Evolutionary conservation across 53 echinoderm and acorn worm genomes (phyloP).

Genomic region (Pentamera pediparva): DNA sequence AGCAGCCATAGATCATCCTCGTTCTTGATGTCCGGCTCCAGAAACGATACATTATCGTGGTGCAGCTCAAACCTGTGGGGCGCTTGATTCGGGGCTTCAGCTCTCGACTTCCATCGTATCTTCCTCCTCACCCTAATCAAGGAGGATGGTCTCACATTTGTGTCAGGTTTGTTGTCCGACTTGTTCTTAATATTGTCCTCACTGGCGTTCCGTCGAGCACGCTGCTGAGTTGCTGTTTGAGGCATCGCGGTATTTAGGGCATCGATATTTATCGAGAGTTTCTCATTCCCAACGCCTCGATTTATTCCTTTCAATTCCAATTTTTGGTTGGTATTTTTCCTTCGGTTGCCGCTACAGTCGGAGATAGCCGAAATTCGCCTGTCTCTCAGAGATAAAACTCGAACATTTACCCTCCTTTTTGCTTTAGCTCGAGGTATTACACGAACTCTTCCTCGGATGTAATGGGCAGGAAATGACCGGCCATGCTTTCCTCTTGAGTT

Average conservation of each 20-base stretch:
- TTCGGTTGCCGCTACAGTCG: neutral
- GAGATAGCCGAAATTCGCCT: neutral
- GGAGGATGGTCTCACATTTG: too few relatives aligned
- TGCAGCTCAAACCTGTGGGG: slow-evolving; percentile 40
- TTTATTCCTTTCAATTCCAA: neutral
- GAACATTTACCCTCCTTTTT: neutral
- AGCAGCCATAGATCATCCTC: slow-evolving; percentile 46
- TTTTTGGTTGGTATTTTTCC: neutral
- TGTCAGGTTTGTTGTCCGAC: too few relatives aligned
- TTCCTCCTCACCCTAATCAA: too few relatives aligned
- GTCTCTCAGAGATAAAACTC: neutral
- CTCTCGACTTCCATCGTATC: neutral
- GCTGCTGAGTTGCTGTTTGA: neutral
- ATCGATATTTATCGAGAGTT: neutral
- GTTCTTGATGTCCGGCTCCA: slow-evolving; percentile 33
- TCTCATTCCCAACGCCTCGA: neutral
- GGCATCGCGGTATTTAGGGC: neutral
- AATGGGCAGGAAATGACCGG: too few relatives aligned
- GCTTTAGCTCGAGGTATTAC: too few relatives aligned
- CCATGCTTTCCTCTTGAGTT: too few relatives aligned
- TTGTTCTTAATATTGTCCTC: neutral
- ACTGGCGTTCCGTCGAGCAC: neutral
- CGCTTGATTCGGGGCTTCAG: too few relatives aligned
- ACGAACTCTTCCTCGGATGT: too few relatives aligned
- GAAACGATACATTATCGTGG: slow-evolving; percentile 18